Evolutionary conservation across 2,113 vertebrate genomes (phyloP).

Genomic region (Phyllopteryx taeniolatus): DNA sequence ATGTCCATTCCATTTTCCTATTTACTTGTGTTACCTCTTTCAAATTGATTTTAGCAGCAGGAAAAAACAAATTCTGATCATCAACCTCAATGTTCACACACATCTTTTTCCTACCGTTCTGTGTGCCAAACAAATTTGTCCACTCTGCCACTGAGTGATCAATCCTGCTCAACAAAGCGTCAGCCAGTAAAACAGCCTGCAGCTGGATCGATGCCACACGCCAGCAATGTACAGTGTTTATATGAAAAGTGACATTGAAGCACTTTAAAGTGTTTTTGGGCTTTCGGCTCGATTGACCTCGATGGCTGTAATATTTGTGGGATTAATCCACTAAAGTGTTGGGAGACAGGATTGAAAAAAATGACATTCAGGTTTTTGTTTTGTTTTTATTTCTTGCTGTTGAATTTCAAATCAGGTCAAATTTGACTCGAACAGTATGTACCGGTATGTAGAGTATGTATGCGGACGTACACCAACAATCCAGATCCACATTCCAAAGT

Average conservation of each 20-base stretch:
- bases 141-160: constrained; percentile 22
- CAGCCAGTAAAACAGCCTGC: constrained; percentile 25
- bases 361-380: too few relatives aligned
- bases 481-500: not conserved
- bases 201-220: constrained; percentile 34
- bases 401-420: too few relatives aligned
- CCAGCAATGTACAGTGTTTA: constrained; percentile 14
- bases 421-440: too few relatives aligned
- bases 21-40: not conserved
- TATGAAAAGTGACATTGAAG: not conserved
- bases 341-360: not conserved
- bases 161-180: constrained; percentile 21
- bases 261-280: not conserved
- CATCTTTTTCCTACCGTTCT: constrained; percentile 2
- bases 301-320: not conserved
- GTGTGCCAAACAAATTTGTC: constrained; percentile 25
- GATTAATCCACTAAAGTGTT: not conserved
- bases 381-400: too few relatives aligned
- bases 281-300: not conserved
- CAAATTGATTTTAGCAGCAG: not conserved
- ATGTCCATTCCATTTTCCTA: not conserved
- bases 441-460: too few relatives aligned
- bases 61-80: not conserved
- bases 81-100: not conserved
- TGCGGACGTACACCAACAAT: not conserved